Evolutionary conservation across 1,140 invertebrate species (phyloP).

Genomic region (Pogonus chalceus): DNA sequence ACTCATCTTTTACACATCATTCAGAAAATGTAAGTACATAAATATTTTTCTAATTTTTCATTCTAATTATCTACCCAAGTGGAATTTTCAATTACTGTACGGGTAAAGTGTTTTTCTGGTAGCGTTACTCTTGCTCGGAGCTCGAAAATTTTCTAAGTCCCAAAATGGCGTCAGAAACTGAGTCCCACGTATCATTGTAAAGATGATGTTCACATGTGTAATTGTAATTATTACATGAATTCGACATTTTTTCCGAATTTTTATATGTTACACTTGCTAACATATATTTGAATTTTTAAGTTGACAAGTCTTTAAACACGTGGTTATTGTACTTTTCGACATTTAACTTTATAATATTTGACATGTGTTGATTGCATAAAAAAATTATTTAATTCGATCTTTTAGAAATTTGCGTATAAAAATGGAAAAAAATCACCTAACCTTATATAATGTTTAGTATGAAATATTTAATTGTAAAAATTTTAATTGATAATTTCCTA

Average conservation of each 20-base stretch:
- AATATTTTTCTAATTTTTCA: conserved; percentile 17
- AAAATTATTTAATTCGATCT: background rate
- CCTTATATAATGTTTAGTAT: too few relatives aligned
- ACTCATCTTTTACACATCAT: conserved; percentile 23
- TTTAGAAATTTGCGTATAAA: too few relatives aligned
- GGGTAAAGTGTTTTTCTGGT: conserved; percentile 30
- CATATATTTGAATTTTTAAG: background rate
- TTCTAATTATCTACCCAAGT: conserved; percentile 14
- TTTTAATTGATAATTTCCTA: too few relatives aligned
- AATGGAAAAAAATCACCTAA: too few relatives aligned
- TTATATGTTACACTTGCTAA: background rate
- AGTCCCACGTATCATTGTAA: conserved; percentile 40
- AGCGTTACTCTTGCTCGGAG: conserved; percentile 17
- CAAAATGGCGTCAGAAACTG: conserved; percentile 72
- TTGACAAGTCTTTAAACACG: background rate
- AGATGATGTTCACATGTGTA: background rate
- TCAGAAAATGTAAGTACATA: conserved; percentile 29
- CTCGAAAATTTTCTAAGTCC: conserved; percentile 72
- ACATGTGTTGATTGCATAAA: background rate
- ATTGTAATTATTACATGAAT: background rate
- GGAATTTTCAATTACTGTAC: conserved; percentile 14
- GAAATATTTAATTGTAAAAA: too few relatives aligned
- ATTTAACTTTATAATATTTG: background rate
- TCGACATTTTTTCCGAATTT: background rate
- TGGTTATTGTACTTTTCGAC: conserved; percentile 1